phyloP scores from a whole-genome alignment of 2,888 invertebrate species.

The Cephonodes hylas region DNA sequence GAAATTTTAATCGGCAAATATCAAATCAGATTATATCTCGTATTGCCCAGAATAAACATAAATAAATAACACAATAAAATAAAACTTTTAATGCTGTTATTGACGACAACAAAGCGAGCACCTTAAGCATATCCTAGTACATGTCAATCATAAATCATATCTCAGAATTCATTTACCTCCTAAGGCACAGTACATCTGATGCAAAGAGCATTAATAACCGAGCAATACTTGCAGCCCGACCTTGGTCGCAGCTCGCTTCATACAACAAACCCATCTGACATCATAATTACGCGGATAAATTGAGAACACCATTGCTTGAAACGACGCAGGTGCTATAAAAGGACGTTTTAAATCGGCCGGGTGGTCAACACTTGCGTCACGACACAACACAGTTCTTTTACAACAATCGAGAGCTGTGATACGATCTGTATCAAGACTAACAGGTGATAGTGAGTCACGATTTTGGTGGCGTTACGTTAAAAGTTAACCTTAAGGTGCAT shows the following conservation, averaged over 20 bases:
- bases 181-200: not conserved
- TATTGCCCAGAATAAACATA: not conserved
- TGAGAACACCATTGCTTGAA: not conserved
- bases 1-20: too few relatives aligned
- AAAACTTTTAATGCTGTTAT: not conserved
- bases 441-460: conserved; percentile 9
- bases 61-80: not conserved
- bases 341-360: not conserved
- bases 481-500: conserved; percentile 1
- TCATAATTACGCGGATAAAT: conserved; percentile 1
- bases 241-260: conserved; percentile 5
- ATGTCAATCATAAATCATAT: not conserved
- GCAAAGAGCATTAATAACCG: not conserved
- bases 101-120: not conserved
- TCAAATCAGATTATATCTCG: not conserved
- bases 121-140: not conserved
- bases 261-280: conserved; percentile 2
- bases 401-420: not conserved
- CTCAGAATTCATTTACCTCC: conserved; percentile 5
- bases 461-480: not conserved
- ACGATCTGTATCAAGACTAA: not conserved
- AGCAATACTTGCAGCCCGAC: conserved; percentile 1
- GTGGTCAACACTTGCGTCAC: not conserved
- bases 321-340: not conserved
- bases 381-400: not conserved